A percentile compares a stretch with the other conserved stretches of the same genome.
phyloP scores from a whole-genome alignment of 2,113 vertebrate species.

The Prietella phreatophila region DNA sequence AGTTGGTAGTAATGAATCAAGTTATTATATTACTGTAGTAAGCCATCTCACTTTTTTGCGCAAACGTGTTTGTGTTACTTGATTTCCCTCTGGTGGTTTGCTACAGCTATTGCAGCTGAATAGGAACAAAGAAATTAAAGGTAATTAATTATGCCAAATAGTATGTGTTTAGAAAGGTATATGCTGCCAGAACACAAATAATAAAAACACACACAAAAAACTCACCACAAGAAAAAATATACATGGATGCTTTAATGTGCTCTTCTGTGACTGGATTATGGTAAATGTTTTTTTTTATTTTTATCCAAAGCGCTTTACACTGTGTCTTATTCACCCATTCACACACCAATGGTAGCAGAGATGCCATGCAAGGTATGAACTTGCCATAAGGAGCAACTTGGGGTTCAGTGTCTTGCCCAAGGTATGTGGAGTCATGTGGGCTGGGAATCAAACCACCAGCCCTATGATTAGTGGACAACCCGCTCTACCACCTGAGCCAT shows the following conservation, averaged over 20 bases:
- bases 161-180: not conserved
- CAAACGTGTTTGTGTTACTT: not conserved
- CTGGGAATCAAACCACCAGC: no score
- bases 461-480: no score
- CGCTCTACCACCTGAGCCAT: no score
- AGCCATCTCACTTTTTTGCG: not conserved
- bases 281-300: no score
- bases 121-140: not conserved
- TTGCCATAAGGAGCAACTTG: no score
- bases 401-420: no score
- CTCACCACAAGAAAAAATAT: slow-evolving; percentile 60
- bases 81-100: not conserved
- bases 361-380: no score
- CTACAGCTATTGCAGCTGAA: not conserved
- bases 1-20: not conserved
- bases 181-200: not conserved
- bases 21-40: not conserved
- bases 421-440: no score
- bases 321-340: no score
- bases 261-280: slow-evolving; percentile 44
- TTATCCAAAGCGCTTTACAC: no score
- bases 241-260: slow-evolving; percentile 22
- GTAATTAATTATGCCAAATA: not conserved
- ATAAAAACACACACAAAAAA: slow-evolving; percentile 58
- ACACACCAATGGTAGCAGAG: no score